A percentile compares a stretch with the other conserved stretches of the same genome.
Evolutionary conservation across 2,888 invertebrate species (phyloP).

Genomic region (Macaria notata): DNA sequence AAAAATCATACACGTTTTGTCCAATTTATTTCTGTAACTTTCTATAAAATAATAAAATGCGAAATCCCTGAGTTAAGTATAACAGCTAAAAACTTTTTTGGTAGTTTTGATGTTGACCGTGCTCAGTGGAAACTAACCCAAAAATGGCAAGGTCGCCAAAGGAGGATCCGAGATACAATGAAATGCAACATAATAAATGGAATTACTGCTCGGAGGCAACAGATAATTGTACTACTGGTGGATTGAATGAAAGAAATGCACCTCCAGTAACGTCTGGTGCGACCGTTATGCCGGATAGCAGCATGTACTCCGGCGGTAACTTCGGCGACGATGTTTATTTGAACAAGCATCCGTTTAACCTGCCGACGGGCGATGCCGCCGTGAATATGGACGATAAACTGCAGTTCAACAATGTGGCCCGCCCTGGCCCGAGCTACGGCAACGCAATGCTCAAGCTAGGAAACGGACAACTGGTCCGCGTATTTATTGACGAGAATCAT

Average conservation of each 20-base stretch:
- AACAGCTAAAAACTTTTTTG: constrained; percentile 36
- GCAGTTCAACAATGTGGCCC: constrained; percentile 54
- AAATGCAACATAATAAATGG: constrained; percentile 73
- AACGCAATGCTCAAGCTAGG: constrained; percentile 74
- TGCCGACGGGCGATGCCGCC: constrained; percentile 55
- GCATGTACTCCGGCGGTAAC: constrained; percentile 61
- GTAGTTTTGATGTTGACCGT: constrained; percentile 47
- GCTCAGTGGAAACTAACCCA: constrained; percentile 55
- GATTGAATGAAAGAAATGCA: constrained; percentile 60
- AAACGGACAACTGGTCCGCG: constrained; percentile 71
- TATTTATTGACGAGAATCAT: constrained; percentile 74
- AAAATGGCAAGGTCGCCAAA: constrained; percentile 80
- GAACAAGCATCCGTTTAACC: constrained; percentile 64
- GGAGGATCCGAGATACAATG: constrained; percentile 74
- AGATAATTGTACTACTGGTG: constrained; percentile 64
- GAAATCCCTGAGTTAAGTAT: constrained; percentile 59
- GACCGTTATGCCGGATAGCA: constrained; percentile 59
- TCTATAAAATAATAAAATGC: constrained; percentile 56
- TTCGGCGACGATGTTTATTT: constrained; percentile 66
- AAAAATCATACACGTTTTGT: constrained; percentile 62
- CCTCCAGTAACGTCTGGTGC: constrained; percentile 53
- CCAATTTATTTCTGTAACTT: constrained; percentile 46
- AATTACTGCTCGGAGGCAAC: constrained; percentile 68
- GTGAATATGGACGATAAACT: constrained; percentile 62
- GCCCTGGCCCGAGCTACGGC: constrained; percentile 65